Base-by-base conservation (phyloP, 2,797 vertebrate genomes). In the Protonibea diacanthus region DNA sequence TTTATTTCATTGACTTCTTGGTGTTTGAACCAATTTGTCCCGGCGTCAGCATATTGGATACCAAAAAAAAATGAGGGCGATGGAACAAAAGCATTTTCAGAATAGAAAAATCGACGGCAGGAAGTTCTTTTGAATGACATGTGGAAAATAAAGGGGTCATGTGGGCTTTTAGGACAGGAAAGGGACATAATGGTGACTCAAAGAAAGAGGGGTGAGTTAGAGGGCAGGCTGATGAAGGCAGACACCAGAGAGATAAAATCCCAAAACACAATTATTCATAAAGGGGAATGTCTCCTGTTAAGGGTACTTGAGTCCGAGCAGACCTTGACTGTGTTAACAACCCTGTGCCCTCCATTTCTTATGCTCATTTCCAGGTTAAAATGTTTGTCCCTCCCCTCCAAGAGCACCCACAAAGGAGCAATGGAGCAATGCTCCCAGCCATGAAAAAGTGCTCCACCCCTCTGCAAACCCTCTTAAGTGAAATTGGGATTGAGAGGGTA, bases 401-500 rank as follows among this genome's bases (percentile, higher is more conserved):
- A 59, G 42, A 66, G 78, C 84, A 74, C 55, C 42, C 59, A 79
- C 75, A 81, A 44, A 78, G 42, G 56, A 6, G 49, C 33, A 66
- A 72, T 47, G 75, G 71, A 86, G 63, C 27, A 73, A 66, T 55
- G 74, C 80, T 75, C 49, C 48, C 71, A 81, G 71, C 76, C 71
- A 81, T 61, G 47, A 38, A 83, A 80, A 88, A 82, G 74, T 64
- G 58, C 66, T 65, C 73, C 47, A 47, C 59, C 81, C 57, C 70
- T 77, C 76, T 74, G 70, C 86, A 83, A 84, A 84, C 64, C 76
- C 68, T 86, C 75, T 74, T 61, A 72, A 67, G 80, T 82, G 57
- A 90, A 86, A 92, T 87, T 88, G 72, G 87, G 88, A 91, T 88
- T 82, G 86, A 91, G 69, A 82, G 70, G 62, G 77, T 84, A 77